Conservation (phyloP, 2,888 invertebrate genomes). For the Nomada goodeniana region DNA sequence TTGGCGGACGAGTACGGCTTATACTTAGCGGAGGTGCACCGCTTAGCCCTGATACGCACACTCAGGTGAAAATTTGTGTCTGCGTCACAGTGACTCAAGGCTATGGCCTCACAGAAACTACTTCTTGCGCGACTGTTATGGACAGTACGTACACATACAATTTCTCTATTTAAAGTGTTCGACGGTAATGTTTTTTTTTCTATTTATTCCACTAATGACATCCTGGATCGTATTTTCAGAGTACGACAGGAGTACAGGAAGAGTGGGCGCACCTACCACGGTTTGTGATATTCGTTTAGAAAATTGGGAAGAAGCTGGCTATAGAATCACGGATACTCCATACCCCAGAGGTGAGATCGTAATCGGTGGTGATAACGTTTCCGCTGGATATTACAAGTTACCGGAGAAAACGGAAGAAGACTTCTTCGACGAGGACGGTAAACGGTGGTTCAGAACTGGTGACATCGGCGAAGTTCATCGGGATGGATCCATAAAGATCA, state of each 20-base stretch:
- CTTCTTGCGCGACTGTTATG: conserved; percentile 96
- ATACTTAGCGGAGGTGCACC: conserved; percentile 98
- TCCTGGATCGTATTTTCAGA: conserved; percentile 64
- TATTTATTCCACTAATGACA: not conserved
- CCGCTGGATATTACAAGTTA: conserved; percentile 97
- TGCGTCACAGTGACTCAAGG: conserved; percentile 96
- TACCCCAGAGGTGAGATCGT: conserved; percentile 94
- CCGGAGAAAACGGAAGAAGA: conserved; percentile 95
- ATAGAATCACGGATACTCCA: conserved; percentile 94
- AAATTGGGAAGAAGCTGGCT: conserved; percentile 98
- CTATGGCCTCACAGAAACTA: conserved; percentile 98
- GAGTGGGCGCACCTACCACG: conserved; percentile 95
- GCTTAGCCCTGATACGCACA: conserved; percentile 96
- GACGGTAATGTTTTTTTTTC: too few relatives aligned
- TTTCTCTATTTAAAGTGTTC: not conserved
- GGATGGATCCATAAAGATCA: conserved; percentile 98
- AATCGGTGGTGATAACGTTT: conserved; percentile 95
- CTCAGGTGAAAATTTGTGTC: conserved; percentile 95
- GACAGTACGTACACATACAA: conserved; percentile 86
- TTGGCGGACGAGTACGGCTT: conserved; percentile 95
- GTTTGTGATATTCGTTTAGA: conserved; percentile 93
- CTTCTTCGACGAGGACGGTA: conserved; percentile 92
- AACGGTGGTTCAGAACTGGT: conserved; percentile 97
- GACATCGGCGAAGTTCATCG: conserved; percentile 97
- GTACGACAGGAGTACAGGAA: conserved; percentile 90